Percentiles rank a stretch among this genome's conserved stretches.
These are phyloP conservation scores for Scylla paramamosain DNA, from an alignment of 1,140 invertebrate species.

Conservation along the genomic window DNA sequence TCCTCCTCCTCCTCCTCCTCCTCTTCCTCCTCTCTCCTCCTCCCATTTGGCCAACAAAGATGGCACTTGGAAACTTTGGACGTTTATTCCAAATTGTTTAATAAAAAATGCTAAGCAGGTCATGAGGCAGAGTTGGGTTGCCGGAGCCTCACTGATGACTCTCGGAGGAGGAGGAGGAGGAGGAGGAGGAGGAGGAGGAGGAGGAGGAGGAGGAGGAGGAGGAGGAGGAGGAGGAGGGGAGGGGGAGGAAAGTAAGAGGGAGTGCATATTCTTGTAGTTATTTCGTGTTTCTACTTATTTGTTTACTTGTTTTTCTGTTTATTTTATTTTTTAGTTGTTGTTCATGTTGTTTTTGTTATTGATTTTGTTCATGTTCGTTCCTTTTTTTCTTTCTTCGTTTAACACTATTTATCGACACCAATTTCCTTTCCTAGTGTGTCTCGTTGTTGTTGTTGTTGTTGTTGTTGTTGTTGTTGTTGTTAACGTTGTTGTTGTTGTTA, in stretches of 20 bases:
- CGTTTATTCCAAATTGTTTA: conserved; percentile 74
- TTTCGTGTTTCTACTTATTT: background rate
- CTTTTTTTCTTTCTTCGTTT: no score
- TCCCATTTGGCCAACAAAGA: conserved; percentile 47
- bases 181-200: background rate
- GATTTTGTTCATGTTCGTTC: no score
- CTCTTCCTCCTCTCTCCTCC: background rate
- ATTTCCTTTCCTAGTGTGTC: no score
- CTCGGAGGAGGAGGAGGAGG: background rate
- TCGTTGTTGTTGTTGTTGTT: no score
- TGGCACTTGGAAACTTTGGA: conserved; percentile 59
- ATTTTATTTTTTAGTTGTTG: no score
- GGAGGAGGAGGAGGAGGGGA: background rate
- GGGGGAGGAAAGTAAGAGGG: background rate
- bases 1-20: background rate
- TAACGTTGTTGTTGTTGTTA: no score
- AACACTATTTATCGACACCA: no score
- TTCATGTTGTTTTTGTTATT: no score
- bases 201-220: background rate
- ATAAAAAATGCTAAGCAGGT: conserved; percentile 75
- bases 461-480: no score
- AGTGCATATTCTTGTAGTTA: background rate
- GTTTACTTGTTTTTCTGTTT: no score
- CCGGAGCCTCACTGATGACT: conserved; percentile 11
- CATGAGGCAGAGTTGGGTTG: conserved; percentile 55